Percentiles rank a stretch among this genome's conserved stretches.
Conservation (phyloP, 2,888 invertebrate genomes). For the Leuctra nigra region DNA sequence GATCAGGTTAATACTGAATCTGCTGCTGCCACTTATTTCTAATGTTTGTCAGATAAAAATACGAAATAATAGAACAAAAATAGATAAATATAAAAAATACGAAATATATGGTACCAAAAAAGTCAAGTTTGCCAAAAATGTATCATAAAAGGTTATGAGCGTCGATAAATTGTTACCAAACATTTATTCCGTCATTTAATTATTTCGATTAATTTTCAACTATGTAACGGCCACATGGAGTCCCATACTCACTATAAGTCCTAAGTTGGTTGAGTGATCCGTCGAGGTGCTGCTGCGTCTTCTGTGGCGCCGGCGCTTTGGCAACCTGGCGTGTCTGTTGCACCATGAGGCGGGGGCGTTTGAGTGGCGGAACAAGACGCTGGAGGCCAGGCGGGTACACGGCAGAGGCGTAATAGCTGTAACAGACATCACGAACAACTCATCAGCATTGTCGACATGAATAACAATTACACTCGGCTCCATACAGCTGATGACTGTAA, state of each 20-base stretch:
- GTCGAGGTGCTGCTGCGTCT: slow-evolving; percentile 40
- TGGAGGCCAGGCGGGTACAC: slow-evolving; percentile 48
- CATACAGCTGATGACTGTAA: no score
- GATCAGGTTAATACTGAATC: no score
- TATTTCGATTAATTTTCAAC: no score
- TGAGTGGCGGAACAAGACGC: slow-evolving; percentile 53
- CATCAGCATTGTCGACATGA: neutral
- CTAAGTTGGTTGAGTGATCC: slow-evolving; percentile 51
- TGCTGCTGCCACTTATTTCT: no score
- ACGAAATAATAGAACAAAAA: neutral
- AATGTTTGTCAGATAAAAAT: neutral
- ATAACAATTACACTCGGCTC: no score
- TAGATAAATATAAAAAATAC: neutral
- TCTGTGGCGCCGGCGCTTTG: slow-evolving; percentile 33
- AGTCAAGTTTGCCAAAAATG: no score
- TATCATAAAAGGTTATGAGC: no score
- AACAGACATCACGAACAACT: slow-evolving; percentile 35
- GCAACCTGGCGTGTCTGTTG: slow-evolving; percentile 38
- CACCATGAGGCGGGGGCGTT: slow-evolving; percentile 53
- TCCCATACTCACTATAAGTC: slow-evolving; percentile 60
- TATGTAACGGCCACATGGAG: no score
- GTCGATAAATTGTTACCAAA: no score
- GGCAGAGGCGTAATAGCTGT: slow-evolving; percentile 56
- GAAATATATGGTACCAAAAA: neutral
- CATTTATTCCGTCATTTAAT: no score